phyloP scores from a whole-genome alignment of 2,888 invertebrate genomes.

The Tryphoninae sp. region DNA sequence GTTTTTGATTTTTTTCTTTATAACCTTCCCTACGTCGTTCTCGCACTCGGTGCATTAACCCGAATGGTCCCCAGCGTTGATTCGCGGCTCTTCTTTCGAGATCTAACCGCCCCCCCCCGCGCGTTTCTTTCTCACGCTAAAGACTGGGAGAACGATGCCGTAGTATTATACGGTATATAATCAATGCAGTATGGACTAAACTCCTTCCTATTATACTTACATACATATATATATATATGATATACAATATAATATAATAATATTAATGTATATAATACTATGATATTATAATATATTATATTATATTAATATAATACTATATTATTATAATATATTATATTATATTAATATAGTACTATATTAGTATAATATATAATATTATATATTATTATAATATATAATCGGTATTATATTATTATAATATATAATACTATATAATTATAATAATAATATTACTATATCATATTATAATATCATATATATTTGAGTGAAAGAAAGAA shows the following conservation, averaged over 20 bases:
- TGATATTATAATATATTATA: no score
- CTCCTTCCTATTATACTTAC: neutral
- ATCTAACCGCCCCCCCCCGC: neutral
- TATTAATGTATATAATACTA: no score
- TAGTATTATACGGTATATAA: slow-evolving; percentile 27
- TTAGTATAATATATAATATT: no score
- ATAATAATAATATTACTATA: no score
- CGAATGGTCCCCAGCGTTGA: slow-evolving; percentile 38
- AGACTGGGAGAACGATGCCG: slow-evolving; percentile 21
- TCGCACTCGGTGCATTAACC: slow-evolving; percentile 55
- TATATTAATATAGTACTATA: no score
- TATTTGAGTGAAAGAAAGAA: neutral
- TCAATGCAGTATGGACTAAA: slow-evolving; percentile 7
- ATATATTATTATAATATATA: no score
- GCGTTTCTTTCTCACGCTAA: slow-evolving; percentile 44
- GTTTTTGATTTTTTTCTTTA: neutral
- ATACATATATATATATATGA: neutral
- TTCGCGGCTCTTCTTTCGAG: slow-evolving; percentile 27
- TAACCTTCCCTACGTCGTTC: neutral
- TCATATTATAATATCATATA: neutral
- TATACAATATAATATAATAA: no score
- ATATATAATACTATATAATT: no score
- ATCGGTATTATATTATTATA: no score
- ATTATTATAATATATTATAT: no score
- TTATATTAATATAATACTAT: no score